A percentile compares a stretch with the other conserved stretches of the same genome.
These are phyloP conservation scores for Rhyacophila evoluta DNA, from an alignment of 2,888 invertebrate species.

Conservation along the genomic window DNA sequence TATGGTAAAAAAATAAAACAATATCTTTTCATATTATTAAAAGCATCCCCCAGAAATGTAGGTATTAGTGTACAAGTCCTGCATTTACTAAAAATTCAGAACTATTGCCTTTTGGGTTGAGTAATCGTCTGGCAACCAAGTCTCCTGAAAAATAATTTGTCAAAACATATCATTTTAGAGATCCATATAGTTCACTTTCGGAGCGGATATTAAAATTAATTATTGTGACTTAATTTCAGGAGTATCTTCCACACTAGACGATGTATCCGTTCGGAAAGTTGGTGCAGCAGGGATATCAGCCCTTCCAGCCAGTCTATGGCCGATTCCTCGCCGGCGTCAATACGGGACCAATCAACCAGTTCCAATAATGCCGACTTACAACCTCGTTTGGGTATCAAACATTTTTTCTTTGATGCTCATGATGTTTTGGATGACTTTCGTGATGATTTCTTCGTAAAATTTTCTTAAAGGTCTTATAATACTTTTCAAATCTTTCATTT, in stretches of 20 bases:
- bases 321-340: slow-evolving; percentile 36
- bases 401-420: slow-evolving; percentile 15
- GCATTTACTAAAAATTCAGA: too few relatives aligned
- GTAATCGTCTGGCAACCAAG: too few relatives aligned
- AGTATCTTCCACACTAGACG: slow-evolving; percentile 28
- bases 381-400: slow-evolving; percentile 41
- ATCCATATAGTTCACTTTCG: too few relatives aligned
- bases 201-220: too few relatives aligned
- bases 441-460: background rate
- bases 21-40: too few relatives aligned
- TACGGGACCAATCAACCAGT: background rate
- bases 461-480: background rate
- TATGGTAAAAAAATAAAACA: too few relatives aligned
- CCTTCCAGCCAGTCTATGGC: slow-evolving; percentile 46
- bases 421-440: background rate
- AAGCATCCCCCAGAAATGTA: too few relatives aligned
- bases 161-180: too few relatives aligned
- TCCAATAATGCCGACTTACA: slow-evolving; percentile 33
- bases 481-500: too few relatives aligned
- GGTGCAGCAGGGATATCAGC: slow-evolving; percentile 5
- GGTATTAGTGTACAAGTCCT: too few relatives aligned
- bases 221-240: slow-evolving; percentile 35
- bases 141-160: too few relatives aligned
- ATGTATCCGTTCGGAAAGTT: slow-evolving; percentile 28
- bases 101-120: too few relatives aligned